A percentile compares a stretch with the other conserved stretches of the same genome.
Conservation (phyloP, 2,888 invertebrate genomes). For the Baccha elongata region DNA sequence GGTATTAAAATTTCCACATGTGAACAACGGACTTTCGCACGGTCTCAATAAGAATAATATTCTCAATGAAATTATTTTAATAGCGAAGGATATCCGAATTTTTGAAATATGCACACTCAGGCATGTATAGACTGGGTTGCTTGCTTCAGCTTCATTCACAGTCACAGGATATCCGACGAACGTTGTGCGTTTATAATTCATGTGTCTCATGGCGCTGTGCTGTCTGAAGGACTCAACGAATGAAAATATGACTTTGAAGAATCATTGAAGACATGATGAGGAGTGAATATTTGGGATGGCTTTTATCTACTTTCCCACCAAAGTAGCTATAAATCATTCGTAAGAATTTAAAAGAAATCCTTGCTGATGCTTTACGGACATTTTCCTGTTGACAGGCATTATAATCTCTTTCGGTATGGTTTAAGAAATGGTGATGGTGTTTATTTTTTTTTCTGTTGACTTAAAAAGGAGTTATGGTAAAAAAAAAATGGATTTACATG, state of each 20-base stretch:
- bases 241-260: conserved; percentile 17
- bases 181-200: conserved; percentile 30
- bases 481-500: not conserved
- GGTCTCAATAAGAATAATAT: not conserved
- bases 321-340: conserved; percentile 8
- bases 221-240: conserved; percentile 28
- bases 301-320: not conserved
- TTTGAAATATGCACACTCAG: conserved; percentile 11
- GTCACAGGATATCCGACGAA: conserved; percentile 46
- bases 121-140: not conserved
- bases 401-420: conserved; percentile 38
- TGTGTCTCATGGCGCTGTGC: conserved; percentile 20
- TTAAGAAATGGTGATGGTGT: conserved; percentile 45
- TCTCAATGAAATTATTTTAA: conserved; percentile 25
- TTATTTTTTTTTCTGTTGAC: not conserved
- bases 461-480: not conserved
- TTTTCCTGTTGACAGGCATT: conserved; percentile 55
- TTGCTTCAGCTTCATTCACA: not conserved
- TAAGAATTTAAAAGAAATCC: conserved; percentile 20
- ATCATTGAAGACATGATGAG: not conserved
- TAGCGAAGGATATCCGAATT: conserved; percentile 5
- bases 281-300: not conserved
- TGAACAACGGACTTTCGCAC: not conserved
- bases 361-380: conserved; percentile 53
- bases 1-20: conserved; percentile 9